phyloP scores from a whole-genome alignment of 2,113 vertebrate genomes.

The Panthera leo region DNA sequence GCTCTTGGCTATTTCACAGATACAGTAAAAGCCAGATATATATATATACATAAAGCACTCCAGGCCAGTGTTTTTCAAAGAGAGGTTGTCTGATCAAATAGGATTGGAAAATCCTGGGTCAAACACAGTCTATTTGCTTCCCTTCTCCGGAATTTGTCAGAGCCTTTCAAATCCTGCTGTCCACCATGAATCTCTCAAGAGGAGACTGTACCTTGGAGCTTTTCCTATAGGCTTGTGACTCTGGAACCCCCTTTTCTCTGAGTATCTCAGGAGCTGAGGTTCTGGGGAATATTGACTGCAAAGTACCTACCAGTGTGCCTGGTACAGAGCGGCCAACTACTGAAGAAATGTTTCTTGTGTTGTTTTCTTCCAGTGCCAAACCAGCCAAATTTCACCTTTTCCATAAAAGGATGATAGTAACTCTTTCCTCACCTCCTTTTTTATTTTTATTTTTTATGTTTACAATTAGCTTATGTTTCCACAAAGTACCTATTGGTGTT shows the following conservation, averaged over 20 bases:
- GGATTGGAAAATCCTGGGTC: not conserved
- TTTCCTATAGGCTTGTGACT: not conserved
- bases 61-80: not conserved
- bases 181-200: not conserved
- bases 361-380: not conserved
- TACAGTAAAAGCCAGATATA: not conserved
- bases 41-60: not conserved
- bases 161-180: not conserved
- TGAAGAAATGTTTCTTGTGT: not conserved
- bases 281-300: not conserved
- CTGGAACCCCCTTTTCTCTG: not conserved
- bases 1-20: not conserved
- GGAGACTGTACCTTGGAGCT: not conserved
- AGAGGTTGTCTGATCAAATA: not conserved
- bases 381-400: not conserved
- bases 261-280: not conserved
- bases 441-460: not conserved
- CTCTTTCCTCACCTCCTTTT: not conserved
- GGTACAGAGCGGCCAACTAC: not conserved
- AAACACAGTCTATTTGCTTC: not conserved
- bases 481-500: not conserved
- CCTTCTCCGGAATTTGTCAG: not conserved
- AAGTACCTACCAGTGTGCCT: not conserved
- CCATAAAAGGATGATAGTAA: not conserved
- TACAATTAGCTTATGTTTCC: not conserved